phyloP scores from a whole-genome alignment of 2,797 vertebrate genomes.

The Prunella strophiata region DNA sequence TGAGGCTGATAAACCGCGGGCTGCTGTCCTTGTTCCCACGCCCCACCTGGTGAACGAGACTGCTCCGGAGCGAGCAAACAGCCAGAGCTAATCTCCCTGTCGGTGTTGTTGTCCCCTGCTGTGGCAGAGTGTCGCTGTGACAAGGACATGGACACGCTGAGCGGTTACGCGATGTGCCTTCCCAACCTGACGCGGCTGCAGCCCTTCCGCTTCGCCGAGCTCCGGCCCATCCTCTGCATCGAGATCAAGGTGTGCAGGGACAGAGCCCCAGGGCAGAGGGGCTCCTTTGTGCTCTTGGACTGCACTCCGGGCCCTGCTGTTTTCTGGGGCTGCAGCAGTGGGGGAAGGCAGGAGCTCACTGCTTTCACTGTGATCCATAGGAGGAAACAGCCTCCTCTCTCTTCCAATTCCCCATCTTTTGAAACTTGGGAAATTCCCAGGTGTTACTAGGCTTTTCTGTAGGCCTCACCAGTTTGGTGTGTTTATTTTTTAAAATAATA shows the following conservation, averaged over 20 bases:
- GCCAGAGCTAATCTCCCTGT: not conserved
- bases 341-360: not conserved
- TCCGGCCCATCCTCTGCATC: slow-evolving; percentile 90
- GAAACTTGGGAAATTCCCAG: not conserved
- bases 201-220: slow-evolving; percentile 82
- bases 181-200: slow-evolving; percentile 91
- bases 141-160: slow-evolving; percentile 95
- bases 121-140: slow-evolving; percentile 91
- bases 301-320: accelerated
- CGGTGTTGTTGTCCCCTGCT: not conserved
- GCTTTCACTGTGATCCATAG: not conserved
- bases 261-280: not conserved
- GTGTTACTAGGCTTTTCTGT: not conserved
- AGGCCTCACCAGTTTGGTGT: not conserved
- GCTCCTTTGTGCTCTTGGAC: accelerated
- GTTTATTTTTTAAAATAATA: not conserved
- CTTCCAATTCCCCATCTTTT: not conserved
- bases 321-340: not conserved
- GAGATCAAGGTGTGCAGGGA: slow-evolving; percentile 88
- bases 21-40: not conserved
- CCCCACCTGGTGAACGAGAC: not conserved
- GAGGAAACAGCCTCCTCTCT: not conserved
- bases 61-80: not conserved
- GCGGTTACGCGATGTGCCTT: slow-evolving; percentile 94
- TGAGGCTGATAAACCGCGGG: not conserved